phyloP scores from a whole-genome alignment of 1,140 invertebrate genomes.

The Trichogramma pretiosum region DNA sequence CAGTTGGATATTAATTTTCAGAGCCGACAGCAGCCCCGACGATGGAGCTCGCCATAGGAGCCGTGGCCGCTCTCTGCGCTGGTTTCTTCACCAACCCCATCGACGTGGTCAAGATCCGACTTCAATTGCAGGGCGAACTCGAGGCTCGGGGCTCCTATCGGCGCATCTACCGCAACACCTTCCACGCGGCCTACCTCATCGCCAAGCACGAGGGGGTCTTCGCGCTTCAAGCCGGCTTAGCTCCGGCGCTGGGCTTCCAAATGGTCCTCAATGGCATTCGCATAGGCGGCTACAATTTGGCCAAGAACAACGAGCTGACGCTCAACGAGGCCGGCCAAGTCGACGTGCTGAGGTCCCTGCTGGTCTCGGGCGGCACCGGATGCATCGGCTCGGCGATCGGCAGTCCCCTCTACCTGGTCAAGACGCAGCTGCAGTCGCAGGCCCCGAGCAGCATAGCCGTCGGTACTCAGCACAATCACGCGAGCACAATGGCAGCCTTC shows the following conservation, averaged over 20 bases:
- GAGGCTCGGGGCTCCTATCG: constrained; percentile 56
- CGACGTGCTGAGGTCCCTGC: constrained; percentile 54
- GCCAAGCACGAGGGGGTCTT: constrained; percentile 56
- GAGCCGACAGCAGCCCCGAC: too few relatives aligned
- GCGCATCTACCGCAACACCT: constrained; percentile 54
- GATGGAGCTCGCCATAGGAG: constrained; percentile 55
- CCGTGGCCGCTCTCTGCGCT: constrained; percentile 54
- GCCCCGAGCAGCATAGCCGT: constrained; percentile 69
- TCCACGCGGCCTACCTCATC: constrained; percentile 59
- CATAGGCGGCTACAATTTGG: constrained; percentile 65
- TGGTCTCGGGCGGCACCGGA: constrained; percentile 66
- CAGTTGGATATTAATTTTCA: background rate
- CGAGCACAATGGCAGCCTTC: constrained; percentile 63
- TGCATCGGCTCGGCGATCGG: constrained; percentile 65
- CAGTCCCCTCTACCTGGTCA: constrained; percentile 45
- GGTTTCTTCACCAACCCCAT: constrained; percentile 64
- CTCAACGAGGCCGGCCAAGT: constrained; percentile 59
- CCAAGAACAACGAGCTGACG: constrained; percentile 62
- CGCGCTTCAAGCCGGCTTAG: constrained; percentile 79
- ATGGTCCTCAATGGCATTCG: constrained; percentile 61
- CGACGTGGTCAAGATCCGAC: constrained; percentile 82
- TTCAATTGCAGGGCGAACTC: constrained; percentile 87
- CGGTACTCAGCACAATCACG: constrained; percentile 75
- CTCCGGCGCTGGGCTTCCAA: constrained; percentile 69
- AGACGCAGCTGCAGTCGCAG: constrained; percentile 80